Evolutionary conservation across 2,797 vertebrate genomes (phyloP).

Genomic region (Pristis pectinata): DNA sequence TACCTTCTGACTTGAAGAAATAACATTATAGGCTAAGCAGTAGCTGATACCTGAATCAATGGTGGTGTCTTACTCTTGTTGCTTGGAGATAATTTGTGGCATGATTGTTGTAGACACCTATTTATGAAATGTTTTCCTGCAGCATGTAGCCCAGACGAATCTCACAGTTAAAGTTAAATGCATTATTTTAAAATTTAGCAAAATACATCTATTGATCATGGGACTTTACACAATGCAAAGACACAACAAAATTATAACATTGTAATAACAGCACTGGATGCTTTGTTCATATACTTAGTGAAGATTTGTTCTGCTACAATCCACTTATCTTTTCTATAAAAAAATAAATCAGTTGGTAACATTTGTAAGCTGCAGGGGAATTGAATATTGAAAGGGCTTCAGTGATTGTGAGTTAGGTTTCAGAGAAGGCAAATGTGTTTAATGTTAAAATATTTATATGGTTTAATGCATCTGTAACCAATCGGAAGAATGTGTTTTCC

Average conservation of each 20-base stretch:
- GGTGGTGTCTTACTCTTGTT: background rate
- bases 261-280: background rate
- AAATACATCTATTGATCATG: background rate
- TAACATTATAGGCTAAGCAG: too few relatives aligned
- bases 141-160: background rate
- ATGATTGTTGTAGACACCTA: background rate
- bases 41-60: background rate
- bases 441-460: conserved; percentile 32
- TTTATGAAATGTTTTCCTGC: background rate
- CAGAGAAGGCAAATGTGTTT: background rate
- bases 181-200: background rate
- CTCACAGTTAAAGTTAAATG: background rate
- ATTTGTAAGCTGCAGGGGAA: too few relatives aligned
- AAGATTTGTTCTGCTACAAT: conserved; percentile 24
- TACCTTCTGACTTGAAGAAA: too few relatives aligned
- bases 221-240: background rate
- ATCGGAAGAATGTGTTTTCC: background rate
- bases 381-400: conserved; percentile 11
- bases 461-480: conserved; percentile 21
- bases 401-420: background rate
- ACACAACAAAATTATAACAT: background rate
- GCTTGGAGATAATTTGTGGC: background rate
- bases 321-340: background rate
- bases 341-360: background rate
- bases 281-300: background rate